Base-by-base conservation (phyloP, 2,888 invertebrate species). In the Drosophila percnosoma region DNA sequence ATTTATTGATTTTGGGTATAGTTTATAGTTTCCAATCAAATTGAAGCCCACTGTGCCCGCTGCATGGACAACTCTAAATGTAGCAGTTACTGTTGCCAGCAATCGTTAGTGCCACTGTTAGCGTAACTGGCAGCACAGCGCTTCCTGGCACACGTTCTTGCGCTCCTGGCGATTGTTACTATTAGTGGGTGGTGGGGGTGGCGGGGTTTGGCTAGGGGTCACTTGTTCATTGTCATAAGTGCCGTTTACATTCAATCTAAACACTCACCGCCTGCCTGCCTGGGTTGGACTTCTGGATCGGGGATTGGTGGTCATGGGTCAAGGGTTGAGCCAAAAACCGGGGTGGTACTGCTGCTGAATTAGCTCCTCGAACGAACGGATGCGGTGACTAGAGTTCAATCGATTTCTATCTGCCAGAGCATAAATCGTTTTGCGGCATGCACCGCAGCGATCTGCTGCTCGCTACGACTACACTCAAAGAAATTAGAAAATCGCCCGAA, bases 341-440 rank as follows among this genome's bases (percentile, higher is more conserved):
- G n/a, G 42, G 42, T 34, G 1, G 15, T 18, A 36, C 29, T 61
- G 48, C 49, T 40, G 52, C 40, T 48, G 34, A 36, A 45, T 38
- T 53, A 67, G 67, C 68, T 54, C 51, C 57, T 65, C 29, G 11
- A 57, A 42, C 80, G 73, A 57, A 51, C 80, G 73, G 59, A 52
- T 53, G 60, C 68, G 61, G 64, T 54, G 42, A 70, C 71, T 74
- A 65, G 68, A 84, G 83, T 89, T 84, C 84, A 91, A 91, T 91
- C 91, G 91, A 91, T 91, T 91, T 86, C 86, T 91, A 91, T 91
- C 91, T 90, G 81, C 78, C 80, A 83, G 85, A 83, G 86, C 90
- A 91, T 91, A 91, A 91, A 91, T 91, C 91, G 91, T 87, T 88
- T 87, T 89, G 48, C 59, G 67, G 60, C 59, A 66, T 66, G 67